Base-by-base conservation (phyloP, 2,888 invertebrate species). In the Euclidia mi region DNA sequence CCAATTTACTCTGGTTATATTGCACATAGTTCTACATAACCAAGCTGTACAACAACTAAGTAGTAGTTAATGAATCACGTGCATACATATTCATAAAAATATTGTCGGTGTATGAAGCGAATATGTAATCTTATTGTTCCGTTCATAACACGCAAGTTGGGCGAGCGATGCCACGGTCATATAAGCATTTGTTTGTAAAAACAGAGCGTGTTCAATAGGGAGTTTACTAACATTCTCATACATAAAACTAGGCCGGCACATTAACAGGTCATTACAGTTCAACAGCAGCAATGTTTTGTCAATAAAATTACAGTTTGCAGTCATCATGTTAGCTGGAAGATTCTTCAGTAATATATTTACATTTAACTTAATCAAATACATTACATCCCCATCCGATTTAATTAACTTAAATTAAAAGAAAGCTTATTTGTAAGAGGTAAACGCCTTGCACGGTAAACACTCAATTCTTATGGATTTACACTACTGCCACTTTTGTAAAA, bases 381-480 rank as follows among this genome's bases (percentile, higher is more conserved):
- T 28, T 46, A 38, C 57, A 38, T 52, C 52, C 73, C 63, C 50
- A 34, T 63, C 57, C 57, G 17, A 29, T 56, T 46, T 48, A 20
- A 38, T 52, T 59, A 48, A 14, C 14, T 41, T 55, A 64, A 53
- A 44, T 59, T 51, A 49, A 38, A 56, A 48, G 0, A 40, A 55
- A 44, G 14, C 52, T 53, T 71, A 72, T 43, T 34, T 42, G 35
- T 55, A 65, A 73, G 74, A 73, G 71, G 71, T 71, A 62, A 59
- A 73, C 50, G 56, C 65, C 48, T 48, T 58, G 55, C 57, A 70
- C 40, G 59, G 51, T 3, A 55, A 47, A 46, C 29, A 43, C 11
- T 53, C 45, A 2, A 35, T 35, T 12, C 12, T 34, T 35, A 7
- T 35, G 20, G 4, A 25, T 3, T 25, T 25, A 3, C 20, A 25